Percentiles rank a stretch among this genome's conserved stretches.
Evolutionary conservation across 2,888 invertebrate species (phyloP).

Genomic region (Peribatodes rhomboidaria): DNA sequence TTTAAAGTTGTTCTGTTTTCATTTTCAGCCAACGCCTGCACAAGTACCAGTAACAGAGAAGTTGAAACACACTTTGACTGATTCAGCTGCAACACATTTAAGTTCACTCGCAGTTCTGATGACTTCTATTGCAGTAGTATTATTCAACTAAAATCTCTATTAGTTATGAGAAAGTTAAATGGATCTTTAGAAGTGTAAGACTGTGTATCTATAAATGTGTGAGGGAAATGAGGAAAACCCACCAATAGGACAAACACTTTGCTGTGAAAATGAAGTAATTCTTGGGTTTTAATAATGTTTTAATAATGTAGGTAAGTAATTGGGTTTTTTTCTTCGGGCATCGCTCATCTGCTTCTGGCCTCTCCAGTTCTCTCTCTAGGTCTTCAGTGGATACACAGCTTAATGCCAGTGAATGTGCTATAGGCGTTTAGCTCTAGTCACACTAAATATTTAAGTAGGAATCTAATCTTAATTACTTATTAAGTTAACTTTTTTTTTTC

Average conservation of each 20-base stretch:
- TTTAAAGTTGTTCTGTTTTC: background rate
- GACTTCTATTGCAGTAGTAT: background rate
- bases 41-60: constrained; percentile 48
- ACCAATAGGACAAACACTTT: no score
- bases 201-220: background rate
- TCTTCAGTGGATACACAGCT: no score
- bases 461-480: constrained; percentile 6
- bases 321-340: no score
- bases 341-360: no score
- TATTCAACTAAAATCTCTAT: background rate
- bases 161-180: no score
- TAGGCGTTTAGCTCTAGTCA: constrained; percentile 51
- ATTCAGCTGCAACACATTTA: constrained; percentile 22
- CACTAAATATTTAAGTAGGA: constrained; percentile 8
- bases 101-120: constrained; percentile 9
- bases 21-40: constrained; percentile 45
- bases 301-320: background rate
- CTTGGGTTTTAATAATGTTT: no score
- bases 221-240: no score
- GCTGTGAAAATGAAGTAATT: no score
- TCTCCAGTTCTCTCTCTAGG: no score
- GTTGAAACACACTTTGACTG: constrained; percentile 20
- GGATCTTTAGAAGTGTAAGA: background rate
- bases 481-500: background rate
- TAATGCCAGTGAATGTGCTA: background rate